Conservation (phyloP, 2,888 invertebrate species). For the Calliphora vomitoria region DNA sequence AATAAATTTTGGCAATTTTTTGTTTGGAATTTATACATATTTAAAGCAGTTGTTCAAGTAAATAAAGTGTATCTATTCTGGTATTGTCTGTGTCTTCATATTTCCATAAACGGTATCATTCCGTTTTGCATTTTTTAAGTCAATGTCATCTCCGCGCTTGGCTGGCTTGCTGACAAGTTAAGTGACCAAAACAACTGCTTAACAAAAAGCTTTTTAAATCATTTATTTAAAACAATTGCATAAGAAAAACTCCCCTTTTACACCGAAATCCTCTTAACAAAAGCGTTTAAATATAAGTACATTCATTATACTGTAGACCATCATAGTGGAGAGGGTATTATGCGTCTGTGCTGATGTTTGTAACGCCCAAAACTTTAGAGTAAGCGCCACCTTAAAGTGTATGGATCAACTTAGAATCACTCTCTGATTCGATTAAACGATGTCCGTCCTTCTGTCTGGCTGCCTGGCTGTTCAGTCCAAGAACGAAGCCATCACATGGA, state of each 20-base stretch:
- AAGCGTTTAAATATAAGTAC: conserved; percentile 33
- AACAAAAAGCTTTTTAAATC: conserved; percentile 19
- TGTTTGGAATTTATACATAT: background rate
- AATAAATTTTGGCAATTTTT: no score
- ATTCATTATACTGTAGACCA: background rate
- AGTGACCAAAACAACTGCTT: conserved; percentile 52
- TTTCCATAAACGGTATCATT: background rate
- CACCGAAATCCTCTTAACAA: background rate
- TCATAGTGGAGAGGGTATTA: no score
- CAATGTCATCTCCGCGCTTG: conserved; percentile 70
- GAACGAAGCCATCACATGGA: no score
- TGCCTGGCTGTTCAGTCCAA: no score
- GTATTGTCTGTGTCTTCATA: background rate
- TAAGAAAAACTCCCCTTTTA: background rate
- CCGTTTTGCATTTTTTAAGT: conserved; percentile 22
- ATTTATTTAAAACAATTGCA: conserved; percentile 7
- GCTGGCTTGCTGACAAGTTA: conserved; percentile 69
- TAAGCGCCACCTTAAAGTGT: no score
- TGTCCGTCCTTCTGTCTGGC: no score
- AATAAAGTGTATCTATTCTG: no score
- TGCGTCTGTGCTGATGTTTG: no score
- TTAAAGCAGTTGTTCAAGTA: no score
- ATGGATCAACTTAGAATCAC: no score
- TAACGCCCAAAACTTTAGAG: no score
- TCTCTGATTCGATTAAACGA: no score